Base-by-base conservation (phyloP, 2,888 invertebrate species). In the Cylloceria caligata region DNA sequence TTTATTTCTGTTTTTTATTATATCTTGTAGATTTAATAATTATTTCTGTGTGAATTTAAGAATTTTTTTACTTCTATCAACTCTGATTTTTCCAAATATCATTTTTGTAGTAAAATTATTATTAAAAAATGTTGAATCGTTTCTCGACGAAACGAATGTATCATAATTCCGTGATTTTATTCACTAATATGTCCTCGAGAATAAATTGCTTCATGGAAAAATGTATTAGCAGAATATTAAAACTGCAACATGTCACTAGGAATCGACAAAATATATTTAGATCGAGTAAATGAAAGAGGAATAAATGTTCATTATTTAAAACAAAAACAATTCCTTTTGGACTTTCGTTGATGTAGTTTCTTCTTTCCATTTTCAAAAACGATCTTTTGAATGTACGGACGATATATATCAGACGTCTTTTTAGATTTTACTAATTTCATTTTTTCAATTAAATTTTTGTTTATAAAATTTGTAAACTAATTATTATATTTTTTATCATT, bases 101-200 rank as follows among this genome's bases (percentile, higher is more conserved):
- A 45, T 16, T n/a, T 45, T 4, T 0, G 16, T 45, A 16, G 3
- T 3, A 45, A 45, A 45, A 16, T 7, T 49, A 19, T 19, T 19
- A 2, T 7, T 49, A 2, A 49, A 49, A 9, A 21, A 9, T 49
- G 19, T 21, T 49, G 45, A 2, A 49, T 49, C 6, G 21, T 9
- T 24, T 11, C 21, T 24, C 11, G n/a, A n/a, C n/a, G 24, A 52
- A 3, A 3, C 11, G 9, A 24, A 52, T 21, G 52, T 24, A 9
- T 24, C 52, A 52, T 21, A 52, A 24, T 52, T 21, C 52, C 24
- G 24, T 52, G 52, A 52, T 24, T 52, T 52, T 24, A 11, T 24
- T 3, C 52, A 24, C 52, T 24, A 24, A 52, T 11, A 3, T 24
- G 11, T 3, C 21, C 24, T 24, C 52, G 52, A 21, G 24, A 24